Base-by-base conservation (phyloP, 2,113 vertebrate genomes). In the Gnathonemus longibarbis region DNA sequence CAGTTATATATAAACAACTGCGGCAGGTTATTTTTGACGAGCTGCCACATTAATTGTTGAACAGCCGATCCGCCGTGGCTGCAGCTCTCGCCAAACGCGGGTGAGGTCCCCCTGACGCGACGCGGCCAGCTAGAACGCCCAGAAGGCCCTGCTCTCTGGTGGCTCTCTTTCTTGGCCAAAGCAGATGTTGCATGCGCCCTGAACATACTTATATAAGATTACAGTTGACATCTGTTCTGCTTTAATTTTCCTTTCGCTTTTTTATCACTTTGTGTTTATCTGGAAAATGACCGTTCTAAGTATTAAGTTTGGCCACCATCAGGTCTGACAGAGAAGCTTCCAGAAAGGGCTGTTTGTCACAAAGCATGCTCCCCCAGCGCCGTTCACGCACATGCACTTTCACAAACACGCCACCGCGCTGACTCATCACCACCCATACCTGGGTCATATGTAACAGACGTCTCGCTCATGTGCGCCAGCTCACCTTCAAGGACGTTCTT, bases 401-500 rank as follows among this genome's bases (percentile, higher is more conserved):
- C 31, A 74, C 13, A 39, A 17, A 77, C 70, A 17, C 3, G 5
- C 4, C 13, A 6, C 70, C 5, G 31, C 0, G 15, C 70, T 39
- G 70, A 77, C 3, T 77, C 70, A 77, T 77, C 27, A 15, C 31
- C 5, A 5, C 70, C 5, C 1, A 4, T 77, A 39, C 31, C 70
- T 39, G 35, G 31, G 31, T 39, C 27, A 15, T 0, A 77, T 31
- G 3, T 74, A 13, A 35, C 0, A 74, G 11, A 13, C 62, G 27
- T 0, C 62, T 70, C 27, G 31, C 70, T 39, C 15, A 5, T 35
- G 15, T 39, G 27, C 2, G 15, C 83, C 15, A 24, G 80, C 42
- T 84, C 39, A n/a, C 80, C 39, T 19, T 92, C 5, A 86, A 91
- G 92, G 90, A 53, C 45, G 3, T 77, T 42, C 21, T n/a, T 48